Base-by-base conservation (phyloP, 2,888 invertebrate genomes). In the Vanessa cardui region DNA sequence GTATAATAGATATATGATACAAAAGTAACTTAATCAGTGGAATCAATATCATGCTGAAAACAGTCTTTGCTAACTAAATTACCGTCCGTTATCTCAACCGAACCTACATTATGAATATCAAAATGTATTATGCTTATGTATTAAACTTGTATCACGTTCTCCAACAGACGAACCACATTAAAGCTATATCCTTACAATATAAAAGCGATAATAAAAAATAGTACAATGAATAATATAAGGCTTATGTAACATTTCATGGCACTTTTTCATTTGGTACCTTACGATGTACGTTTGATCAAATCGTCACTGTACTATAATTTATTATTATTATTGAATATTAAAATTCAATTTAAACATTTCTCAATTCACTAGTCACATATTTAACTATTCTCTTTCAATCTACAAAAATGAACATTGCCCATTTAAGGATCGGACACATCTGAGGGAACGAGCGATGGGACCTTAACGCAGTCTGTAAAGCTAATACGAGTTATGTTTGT, bases 1-100 rank as follows among this genome's bases (percentile, higher is more conserved):
- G 52, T 71, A 64, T 69, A 68, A 61, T 69, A 69, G 46, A 58
- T 64, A 62, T 56, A 71, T 66, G 16, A 58, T 71, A 71, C 66
- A 64, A 71, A 68, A 69, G 46, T 64, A 69, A 61, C 61, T 54
- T 63, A 67, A 58, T 39, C 56, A 70, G 47, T 64, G 61, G 59
- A 64, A 64, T 68, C 60, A 64, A 56, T 68, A 56, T 52, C 60
- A 56, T 60, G 39, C 47, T 33, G 26, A 52, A 54, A 54, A 64
- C 60, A 60, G 64, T 59, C 31, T 46, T 26, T 15, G 49, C 52
- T 54, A 60, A 60, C 50, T 58, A 46, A 33, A 60, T 31, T 31
- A 54, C 26, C 20, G 15, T 58, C 52, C 12, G 21, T n/a, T 18
- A 21, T 21, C 50, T 46, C 45, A 44, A 26, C 12, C 21, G 44